Conservation (phyloP, 2,797 vertebrate species). For the Vespertilio murinus region DNA sequence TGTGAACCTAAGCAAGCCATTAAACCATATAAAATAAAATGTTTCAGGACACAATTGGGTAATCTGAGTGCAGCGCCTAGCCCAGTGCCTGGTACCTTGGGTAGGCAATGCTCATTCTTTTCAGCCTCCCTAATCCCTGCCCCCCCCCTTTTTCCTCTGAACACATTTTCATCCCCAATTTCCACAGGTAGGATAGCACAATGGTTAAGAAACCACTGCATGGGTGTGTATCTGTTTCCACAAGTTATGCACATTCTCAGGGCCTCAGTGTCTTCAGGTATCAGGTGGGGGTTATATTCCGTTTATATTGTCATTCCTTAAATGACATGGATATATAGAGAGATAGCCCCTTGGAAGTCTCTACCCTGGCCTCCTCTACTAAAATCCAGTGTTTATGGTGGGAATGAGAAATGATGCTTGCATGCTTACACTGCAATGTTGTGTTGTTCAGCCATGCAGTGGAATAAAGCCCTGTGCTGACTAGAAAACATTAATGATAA, state of each 20-base stretch:
- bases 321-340: background rate
- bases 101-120: background rate
- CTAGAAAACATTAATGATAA: background rate
- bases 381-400: background rate
- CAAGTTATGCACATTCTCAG: background rate
- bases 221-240: background rate
- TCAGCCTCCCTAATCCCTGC: background rate
- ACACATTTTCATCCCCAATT: background rate
- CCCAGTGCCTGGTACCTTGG: background rate
- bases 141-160: background rate
- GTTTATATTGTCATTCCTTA: conserved; percentile 39
- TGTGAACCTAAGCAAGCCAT: background rate
- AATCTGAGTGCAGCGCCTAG: too few relatives aligned
- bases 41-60: background rate
- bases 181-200: background rate
- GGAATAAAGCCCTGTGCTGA: background rate
- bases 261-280: background rate
- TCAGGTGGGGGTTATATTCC: background rate
- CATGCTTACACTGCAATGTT: background rate
- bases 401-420: background rate
- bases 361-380: background rate
- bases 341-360: background rate
- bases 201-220: background rate
- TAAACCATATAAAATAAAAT: background rate
- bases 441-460: background rate